These are phyloP conservation scores for Iguana delicatissima DNA, from an alignment of 2,797 vertebrate species.

Conservation along the genomic window DNA sequence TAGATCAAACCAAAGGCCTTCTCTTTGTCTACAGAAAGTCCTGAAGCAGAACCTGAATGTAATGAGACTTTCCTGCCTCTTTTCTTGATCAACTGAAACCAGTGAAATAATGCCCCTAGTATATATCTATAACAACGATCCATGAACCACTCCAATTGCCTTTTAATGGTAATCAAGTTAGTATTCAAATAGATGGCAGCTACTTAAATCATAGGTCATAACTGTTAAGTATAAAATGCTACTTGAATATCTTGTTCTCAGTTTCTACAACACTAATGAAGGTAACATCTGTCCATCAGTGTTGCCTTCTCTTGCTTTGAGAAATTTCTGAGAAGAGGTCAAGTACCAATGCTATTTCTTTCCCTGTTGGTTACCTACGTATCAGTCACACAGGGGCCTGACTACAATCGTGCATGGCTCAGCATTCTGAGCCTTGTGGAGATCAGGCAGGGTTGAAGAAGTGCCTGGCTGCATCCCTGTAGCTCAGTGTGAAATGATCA, in stretches of 20 bases:
- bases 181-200: neutral
- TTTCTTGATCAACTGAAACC: no score
- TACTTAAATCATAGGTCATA: neutral
- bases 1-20: no score
- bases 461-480: no score
- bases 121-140: neutral
- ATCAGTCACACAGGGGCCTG: neutral
- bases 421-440: no score
- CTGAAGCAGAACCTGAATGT: no score
- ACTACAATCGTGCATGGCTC: no score
- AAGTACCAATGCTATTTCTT: no score
- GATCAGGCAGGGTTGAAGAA: no score
- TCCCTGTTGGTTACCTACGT: neutral
- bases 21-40: no score
- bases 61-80: no score
- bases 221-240: neutral
- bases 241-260: neutral
- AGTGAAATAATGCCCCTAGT: neutral
- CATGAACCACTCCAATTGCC: neutral
- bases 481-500: no score
- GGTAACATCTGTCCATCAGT: neutral
- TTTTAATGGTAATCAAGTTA: neutral
- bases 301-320: neutral
- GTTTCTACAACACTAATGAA: neutral
- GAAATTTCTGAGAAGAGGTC: neutral